Conservation (phyloP, 2,888 invertebrate genomes). For the Tetheella fluctuosa region DNA sequence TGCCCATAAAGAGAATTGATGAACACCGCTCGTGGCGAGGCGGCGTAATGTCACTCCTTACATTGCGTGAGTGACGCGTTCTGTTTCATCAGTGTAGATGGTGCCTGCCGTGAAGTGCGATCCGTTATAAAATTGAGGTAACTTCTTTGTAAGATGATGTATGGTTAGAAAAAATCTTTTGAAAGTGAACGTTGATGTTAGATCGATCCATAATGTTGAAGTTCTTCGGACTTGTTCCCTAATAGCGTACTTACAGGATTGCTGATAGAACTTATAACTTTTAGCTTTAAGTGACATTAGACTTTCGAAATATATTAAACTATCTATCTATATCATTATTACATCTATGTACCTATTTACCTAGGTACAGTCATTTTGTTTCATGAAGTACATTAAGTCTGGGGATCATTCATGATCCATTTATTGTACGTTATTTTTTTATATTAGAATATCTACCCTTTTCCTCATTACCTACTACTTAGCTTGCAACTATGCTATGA, state of each 20-base stretch:
- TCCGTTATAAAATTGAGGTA: slow-evolving; percentile 12
- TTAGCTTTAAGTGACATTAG: too few species aligned
- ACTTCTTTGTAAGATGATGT: background rate
- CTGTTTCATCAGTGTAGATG: slow-evolving; percentile 28
- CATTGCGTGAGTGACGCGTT: slow-evolving; percentile 50
- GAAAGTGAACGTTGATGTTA: background rate
- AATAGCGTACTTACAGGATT: too few species aligned
- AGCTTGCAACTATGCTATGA: background rate
- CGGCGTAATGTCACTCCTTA: slow-evolving; percentile 49
- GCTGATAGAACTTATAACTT: too few species aligned
- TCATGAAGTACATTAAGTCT: too few species aligned
- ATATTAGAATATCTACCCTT: too few species aligned
- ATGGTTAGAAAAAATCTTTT: background rate
- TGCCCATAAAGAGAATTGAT: slow-evolving; percentile 80
- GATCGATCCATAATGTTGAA: background rate
- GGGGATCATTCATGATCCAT: too few species aligned
- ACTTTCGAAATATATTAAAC: too few species aligned
- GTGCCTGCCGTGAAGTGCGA: slow-evolving; percentile 26
- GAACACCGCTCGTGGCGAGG: slow-evolving; percentile 38
- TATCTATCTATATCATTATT: too few species aligned
- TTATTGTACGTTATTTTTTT: too few species aligned
- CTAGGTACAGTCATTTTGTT: too few species aligned
- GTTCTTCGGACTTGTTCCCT: background rate
- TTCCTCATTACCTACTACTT: background rate
- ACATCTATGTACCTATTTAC: too few species aligned